Base-by-base conservation (phyloP, 2,888 invertebrate genomes). In the Tetheella fluctuosa region DNA sequence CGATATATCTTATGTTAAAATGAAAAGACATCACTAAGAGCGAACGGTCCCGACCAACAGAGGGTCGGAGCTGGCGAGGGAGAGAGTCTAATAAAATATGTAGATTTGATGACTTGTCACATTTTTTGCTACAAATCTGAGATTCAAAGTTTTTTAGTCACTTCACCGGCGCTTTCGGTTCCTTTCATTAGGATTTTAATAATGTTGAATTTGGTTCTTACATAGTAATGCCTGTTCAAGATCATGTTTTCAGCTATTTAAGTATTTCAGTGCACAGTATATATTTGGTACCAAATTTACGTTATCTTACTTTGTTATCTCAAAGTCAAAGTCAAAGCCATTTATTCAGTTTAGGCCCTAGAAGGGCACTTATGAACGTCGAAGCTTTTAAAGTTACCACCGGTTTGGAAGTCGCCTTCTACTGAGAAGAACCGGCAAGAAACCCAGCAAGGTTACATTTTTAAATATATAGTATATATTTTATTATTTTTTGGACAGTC, bases 91-190 rank as follows among this genome's bases (percentile, higher is more conserved):
- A 92, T 93, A 92, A 92, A 93, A 93, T 93, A 92, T 92, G 93
- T 88, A 93, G 93, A 93, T 93, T 92, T 92, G 92, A 93, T 92
- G 92, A 93, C 91, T 92, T 93, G 92, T 90, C 91, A 93, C 90
- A 91, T 92, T 92, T 92, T 90, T 93, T 91, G 90, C 81, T 84
- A 89, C 89, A 90, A 91, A 91, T 91, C 91, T 85, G 81, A 88
- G 89, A 89, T 90, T 89, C 89, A 88, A 89, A 89, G 90, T 90
- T 91, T 89, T 83, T 88, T 82, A 86, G 88, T 85, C 83, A 83
- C 77, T 83, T 83, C 81, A 79, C 80, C 79, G 81, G 74, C 20
- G 48, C 20, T 1, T 48, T 48, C 17, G 20, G 64, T 67, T 76
- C 70, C 71, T 69, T 73, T 74, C 82, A 84, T 86, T 81, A 84